Evolutionary conservation across 2,797 vertebrate genomes (phyloP), one percentile per base, ranked within the genome.

Genomic region (Gadopsis marmoratus): DNA sequence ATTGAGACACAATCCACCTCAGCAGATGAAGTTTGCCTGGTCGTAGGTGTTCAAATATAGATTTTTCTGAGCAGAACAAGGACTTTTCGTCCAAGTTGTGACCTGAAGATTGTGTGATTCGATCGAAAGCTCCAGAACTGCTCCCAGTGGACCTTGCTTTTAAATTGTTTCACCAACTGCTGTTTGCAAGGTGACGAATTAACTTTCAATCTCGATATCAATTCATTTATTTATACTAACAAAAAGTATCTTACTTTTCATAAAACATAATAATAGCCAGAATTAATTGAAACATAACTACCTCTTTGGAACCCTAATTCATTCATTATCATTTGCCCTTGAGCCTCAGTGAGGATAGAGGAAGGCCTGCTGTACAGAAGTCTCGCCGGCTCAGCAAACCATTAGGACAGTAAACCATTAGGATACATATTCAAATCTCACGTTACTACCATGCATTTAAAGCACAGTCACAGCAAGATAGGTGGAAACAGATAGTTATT

Each of bases 261-360:
- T 16, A 6, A 59, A 47, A 47, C 56, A 81, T 12, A 75, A 71
- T 41, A 51, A 73, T 50, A 41, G 13, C 48, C 50, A 47, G 39
- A 7, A 19, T 76, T 66, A 59, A 74, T 61, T 75, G 19, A 56
- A 54, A 60, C 23, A 23, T 41, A 41, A 68, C 58, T 39, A 21
- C 29, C 61, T 68, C 47, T 63, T 50, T 61, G 53, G 64, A 74
- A 12, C 12, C 6, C 17, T 76, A 75, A 86, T 81, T 77, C 63
- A 74, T 53, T 80, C 71, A 83, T 91, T 82, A 78, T 51, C 68
- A 41, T 86, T 83, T 83, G 66, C 56, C 79, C 85, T 78, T 84
- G 79, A 88, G 67, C 60, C 53, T 58, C 39, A 19, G 56, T 39
- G 10, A 61, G 50, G 75, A 56, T 12, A 56, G 31, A 60, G 11